phyloP scores from a whole-genome alignment of 2,888 invertebrate species.

The Barypeithes pellucidus region DNA sequence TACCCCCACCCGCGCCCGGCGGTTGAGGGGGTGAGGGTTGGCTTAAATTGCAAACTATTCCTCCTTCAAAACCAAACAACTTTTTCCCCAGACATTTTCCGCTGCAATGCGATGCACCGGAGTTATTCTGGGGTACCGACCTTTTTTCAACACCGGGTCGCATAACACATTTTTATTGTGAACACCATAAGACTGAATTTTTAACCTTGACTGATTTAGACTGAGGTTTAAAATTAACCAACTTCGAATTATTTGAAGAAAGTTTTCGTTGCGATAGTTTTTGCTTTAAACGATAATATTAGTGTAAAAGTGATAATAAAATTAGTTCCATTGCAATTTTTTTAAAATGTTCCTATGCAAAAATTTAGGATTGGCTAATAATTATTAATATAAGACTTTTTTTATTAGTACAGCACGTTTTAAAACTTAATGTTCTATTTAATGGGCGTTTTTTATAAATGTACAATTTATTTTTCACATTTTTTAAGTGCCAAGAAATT shows the following conservation, averaged over 20 bases:
- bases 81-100: too few relatives aligned
- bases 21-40: too few relatives aligned
- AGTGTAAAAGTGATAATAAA: background rate
- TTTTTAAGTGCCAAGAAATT: background rate
- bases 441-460: background rate
- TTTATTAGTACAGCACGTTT: background rate
- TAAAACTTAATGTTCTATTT: background rate
- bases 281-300: background rate
- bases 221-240: background rate
- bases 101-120: too few relatives aligned
- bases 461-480: constrained; percentile 3
- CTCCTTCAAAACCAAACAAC: too few relatives aligned
- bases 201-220: constrained; percentile 3
- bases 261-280: background rate
- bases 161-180: background rate
- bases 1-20: too few relatives aligned
- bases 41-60: too few relatives aligned
- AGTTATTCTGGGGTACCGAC: too few relatives aligned
- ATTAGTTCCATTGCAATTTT: too few relatives aligned
- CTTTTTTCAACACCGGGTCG: too few relatives aligned
- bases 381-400: too few relatives aligned
- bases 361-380: background rate
- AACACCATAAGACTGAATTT: constrained; percentile 4
- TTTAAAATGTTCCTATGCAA: background rate
- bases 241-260: background rate